phyloP scores from a whole-genome alignment of 2,797 vertebrate genomes.

The Peromyscus melanophrys region DNA sequence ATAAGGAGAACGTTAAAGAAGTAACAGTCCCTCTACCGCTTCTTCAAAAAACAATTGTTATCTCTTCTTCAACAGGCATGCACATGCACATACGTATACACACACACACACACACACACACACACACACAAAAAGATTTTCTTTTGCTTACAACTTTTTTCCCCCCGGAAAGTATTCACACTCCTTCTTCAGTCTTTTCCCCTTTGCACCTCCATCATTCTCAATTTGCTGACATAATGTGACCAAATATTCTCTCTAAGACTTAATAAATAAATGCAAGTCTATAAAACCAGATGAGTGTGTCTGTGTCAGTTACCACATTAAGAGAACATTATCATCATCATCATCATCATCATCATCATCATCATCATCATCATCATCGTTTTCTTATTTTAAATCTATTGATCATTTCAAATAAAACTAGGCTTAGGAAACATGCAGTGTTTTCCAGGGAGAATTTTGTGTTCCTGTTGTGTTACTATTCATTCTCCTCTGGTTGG shows the following conservation, averaged over 20 bases:
- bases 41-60: not conserved
- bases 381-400: constrained; percentile 52
- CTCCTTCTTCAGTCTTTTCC: constrained; percentile 31
- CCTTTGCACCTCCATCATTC: not conserved
- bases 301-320: constrained; percentile 37
- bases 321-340: constrained; percentile 12
- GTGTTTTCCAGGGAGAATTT: constrained; percentile 72
- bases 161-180: not conserved
- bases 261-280: constrained; percentile 69
- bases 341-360: not conserved
- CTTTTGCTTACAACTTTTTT: not conserved
- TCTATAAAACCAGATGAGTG: not conserved
- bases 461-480: constrained; percentile 2
- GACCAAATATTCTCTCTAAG: constrained; percentile 56
- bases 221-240: constrained; percentile 61
- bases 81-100: not conserved
- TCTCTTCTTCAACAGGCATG: not conserved
- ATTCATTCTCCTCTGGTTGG: constrained; percentile 70
- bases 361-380: too few relatives aligned
- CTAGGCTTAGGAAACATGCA: not conserved
- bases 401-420: constrained; percentile 64
- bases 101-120: not conserved
- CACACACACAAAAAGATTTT: not conserved
- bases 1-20: constrained; percentile 10
- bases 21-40: not conserved